Percentiles rank a stretch among this genome's conserved stretches.
Conservation (phyloP, 2,113 vertebrate species). For the Fulmarus glacialis region DNA sequence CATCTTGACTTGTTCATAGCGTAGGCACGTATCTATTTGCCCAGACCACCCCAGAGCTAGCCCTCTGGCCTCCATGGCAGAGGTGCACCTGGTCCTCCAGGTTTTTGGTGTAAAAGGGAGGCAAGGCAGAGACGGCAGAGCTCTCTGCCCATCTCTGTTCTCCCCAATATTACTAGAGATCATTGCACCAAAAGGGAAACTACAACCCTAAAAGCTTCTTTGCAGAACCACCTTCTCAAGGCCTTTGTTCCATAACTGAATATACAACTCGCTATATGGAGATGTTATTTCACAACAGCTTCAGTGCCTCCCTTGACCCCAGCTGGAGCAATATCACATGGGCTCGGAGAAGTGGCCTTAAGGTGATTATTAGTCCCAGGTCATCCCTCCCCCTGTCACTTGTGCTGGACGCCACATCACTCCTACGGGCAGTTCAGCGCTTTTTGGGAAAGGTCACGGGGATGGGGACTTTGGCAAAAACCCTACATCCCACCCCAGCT, state of each 20-base stretch:
- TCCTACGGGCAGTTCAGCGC: not conserved
- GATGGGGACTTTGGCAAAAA: not conserved
- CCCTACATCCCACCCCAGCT: not conserved
- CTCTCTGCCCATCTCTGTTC: not conserved
- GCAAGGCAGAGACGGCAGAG: not conserved
- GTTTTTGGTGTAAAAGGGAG: not conserved
- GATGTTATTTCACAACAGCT: not conserved
- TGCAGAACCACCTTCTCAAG: not conserved
- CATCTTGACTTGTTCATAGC: not conserved
- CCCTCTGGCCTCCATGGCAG: not conserved
- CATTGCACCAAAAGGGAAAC: not conserved
- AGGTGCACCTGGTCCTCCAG: not conserved
- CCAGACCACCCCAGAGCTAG: not conserved
- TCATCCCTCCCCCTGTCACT: not conserved
- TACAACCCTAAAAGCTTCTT: not conserved
- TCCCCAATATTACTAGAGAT: not conserved
- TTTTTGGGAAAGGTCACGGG: not conserved
- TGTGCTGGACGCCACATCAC: not conserved
- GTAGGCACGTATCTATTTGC: accelerated
- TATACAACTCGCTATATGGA: not conserved
- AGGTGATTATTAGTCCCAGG: not conserved
- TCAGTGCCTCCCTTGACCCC: not conserved
- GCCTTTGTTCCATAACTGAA: not conserved
- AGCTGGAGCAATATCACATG: not conserved
- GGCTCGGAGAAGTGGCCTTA: not conserved